A percentile compares a stretch with the other conserved stretches of the same genome.
Conservation (phyloP, 2,797 vertebrate species). For the Ciconia nigra region DNA sequence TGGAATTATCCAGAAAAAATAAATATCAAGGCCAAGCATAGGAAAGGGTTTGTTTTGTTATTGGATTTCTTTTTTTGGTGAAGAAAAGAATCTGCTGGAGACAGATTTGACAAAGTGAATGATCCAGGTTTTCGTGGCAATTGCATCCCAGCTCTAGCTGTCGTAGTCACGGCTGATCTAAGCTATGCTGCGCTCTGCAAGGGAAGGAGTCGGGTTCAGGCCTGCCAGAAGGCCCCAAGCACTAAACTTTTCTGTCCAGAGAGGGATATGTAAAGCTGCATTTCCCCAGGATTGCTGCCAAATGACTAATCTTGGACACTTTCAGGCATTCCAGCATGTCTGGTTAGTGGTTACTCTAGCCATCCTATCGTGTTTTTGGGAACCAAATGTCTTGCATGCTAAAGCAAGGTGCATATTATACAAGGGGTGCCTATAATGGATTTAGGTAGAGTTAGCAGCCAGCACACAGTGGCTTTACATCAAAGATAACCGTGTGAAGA, state of each 20-base stretch:
- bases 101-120: not conserved
- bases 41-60: not conserved
- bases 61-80: not conserved
- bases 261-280: slow-evolving; percentile 23
- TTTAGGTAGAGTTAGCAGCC: not conserved
- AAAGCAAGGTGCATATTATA: slow-evolving; percentile 30
- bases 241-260: slow-evolving; percentile 33
- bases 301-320: slow-evolving; percentile 55
- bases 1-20: not conserved
- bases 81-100: not conserved
- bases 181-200: not conserved
- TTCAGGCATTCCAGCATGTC: slow-evolving; percentile 57
- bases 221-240: not conserved
- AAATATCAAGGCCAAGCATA: not conserved
- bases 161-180: not conserved
- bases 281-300: slow-evolving; percentile 28
- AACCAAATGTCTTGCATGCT: not conserved
- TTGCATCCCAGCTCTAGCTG: not conserved
- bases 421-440: not conserved
- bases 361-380: slow-evolving; percentile 10
- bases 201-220: not conserved
- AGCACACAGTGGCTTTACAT: not conserved
- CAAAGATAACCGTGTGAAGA: not conserved
- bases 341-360: slow-evolving; percentile 49
- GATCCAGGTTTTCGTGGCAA: not conserved